Evolutionary conservation across 2,797 vertebrate species (phyloP), one percentile per base, ranked within the genome.

Genomic region (Halcyon smyrnensis): DNA sequence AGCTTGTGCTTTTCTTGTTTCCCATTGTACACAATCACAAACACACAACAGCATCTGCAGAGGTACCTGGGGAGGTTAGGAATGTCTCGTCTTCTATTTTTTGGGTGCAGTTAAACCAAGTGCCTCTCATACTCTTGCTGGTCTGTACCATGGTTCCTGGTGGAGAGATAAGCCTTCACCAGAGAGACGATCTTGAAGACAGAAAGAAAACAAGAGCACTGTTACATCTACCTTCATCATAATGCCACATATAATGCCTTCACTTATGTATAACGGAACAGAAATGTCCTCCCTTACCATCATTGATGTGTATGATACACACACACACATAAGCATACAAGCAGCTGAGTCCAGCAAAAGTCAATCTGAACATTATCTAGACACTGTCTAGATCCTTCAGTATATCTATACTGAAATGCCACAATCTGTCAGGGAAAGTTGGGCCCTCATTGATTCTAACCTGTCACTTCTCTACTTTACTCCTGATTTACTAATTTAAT

Each of bases 401-500:
- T 50, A 54, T 18, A 57, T n/a, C 54, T 67, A 10, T 45, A 57
- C 6, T 30, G 39, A 91, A 93, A 88, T 20, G 16, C 36, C 46
- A 54, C 45, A 91, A 53, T 20, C 36, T 71, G 34, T 18, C 43
- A 62, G 59, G 46, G 70, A 59, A 67, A 43, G 25, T 21, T 92
- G 64, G 70, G 54, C 54, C 32, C 32, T 83, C 2, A 4, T 18
- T 79, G 71, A 90, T 86, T 87, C 73, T 48, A 68, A 30, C 53
- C 64, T 74, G 82, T 64, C 73, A 84, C 45, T 89, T 64, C 54
- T 53, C 77, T 90, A 25, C 53, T 90, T 71, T 53, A 32, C 37
- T 77, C 67, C 79, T 45, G 25, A 76, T 87, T 79, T 79, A 86
- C 77, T 81, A 32, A 75, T 70, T 84, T 83, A 54, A 74, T 64